These are phyloP conservation scores for Trachurus trachurus DNA, from an alignment of 2,797 vertebrate species.

Conservation along the genomic window DNA sequence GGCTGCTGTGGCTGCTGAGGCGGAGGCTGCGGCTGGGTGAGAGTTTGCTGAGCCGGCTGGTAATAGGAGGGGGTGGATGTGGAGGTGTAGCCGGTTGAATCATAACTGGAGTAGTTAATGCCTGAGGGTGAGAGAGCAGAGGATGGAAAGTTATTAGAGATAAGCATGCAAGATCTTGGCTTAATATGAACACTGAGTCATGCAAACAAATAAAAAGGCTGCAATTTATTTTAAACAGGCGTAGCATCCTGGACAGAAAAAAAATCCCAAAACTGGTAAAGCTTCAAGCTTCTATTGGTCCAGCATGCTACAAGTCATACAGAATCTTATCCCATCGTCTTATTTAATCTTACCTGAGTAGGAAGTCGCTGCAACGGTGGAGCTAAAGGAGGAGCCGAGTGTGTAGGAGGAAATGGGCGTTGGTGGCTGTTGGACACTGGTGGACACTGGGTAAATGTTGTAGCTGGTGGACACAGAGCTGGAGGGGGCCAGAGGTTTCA, in stretches of 20 bases:
- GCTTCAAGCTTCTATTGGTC: too few relatives aligned
- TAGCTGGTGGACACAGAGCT: slow-evolving; percentile 82
- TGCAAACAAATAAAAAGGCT: slow-evolving; percentile 19
- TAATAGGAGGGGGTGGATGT: slow-evolving; percentile 83
- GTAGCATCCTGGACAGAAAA: background rate
- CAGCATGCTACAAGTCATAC: background rate
- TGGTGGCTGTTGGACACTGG: slow-evolving; percentile 81
- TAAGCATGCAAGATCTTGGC: slow-evolving; percentile 33
- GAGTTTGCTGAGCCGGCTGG: slow-evolving; percentile 80
- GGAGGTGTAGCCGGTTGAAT: slow-evolving; percentile 79
- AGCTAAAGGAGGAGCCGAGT: slow-evolving; percentile 82
- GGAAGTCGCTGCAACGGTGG: slow-evolving; percentile 76
- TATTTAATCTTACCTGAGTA: slow-evolving; percentile 79
- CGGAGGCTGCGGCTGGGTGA: slow-evolving; percentile 72
- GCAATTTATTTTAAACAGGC: slow-evolving; percentile 25
- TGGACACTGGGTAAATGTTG: slow-evolving; percentile 82
- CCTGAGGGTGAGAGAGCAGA: slow-evolving; percentile 73
- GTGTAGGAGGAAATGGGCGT: slow-evolving; percentile 85
- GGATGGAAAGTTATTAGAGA: slow-evolving; percentile 18
- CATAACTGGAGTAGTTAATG: slow-evolving; percentile 82
- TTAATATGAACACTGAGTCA: slow-evolving; percentile 31
- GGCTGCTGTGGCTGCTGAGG: slow-evolving; percentile 71
- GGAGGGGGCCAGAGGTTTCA: slow-evolving; percentile 80
- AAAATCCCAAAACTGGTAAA: background rate
- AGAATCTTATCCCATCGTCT: background rate